Evolutionary conservation across 2,797 vertebrate species (phyloP), one percentile per base, ranked within the genome.

Genomic region (Helostoma temminkii): DNA sequence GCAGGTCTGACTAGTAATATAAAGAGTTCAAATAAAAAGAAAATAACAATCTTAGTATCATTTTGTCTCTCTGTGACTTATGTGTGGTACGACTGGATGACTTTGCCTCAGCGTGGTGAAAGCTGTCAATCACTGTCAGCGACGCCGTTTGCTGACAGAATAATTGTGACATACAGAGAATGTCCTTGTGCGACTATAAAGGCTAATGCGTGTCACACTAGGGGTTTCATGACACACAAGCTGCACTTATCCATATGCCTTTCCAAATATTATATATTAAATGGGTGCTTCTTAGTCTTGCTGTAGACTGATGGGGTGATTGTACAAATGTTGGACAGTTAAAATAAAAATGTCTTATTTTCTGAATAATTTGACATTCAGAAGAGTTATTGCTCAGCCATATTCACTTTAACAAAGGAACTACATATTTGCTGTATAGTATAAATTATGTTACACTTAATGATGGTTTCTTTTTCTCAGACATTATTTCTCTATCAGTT

Each of bases 111-210:
- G 14, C 28, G 25, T 21, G 22, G 36, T 37, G 18, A 41, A 69
- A 43, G 25, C n/a, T 62, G 58, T 65, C 46, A 65, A 4, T 72
- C 68, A 62, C 7, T 53, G 50, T 36, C 41, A 65, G 43, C 21
- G 49, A 21, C 48, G 57, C 4, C 59, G 36, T 25, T n/a, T 32
- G 22, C 74, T 49, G 25, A 30, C 16, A n/a, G 32, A 57, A 43
- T 34, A 34, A 34, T 10, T 11, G 32, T 34, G 32, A 10, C 10
- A 11, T 34, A 18, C 12, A 54, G 21, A 34, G 30, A 24, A 21
- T 12, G 32, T 53, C 11, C 48, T 55, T 49, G 14, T 61, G 46
- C 7, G 12, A 49, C 37, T 42, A 15, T 50, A 50, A 72, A 73
- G 45, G 16, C 43, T 30, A 55, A 26, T 15, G 36, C 42, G 53